Percentiles rank a stretch among this genome's conserved stretches.
Evolutionary conservation across 2,888 invertebrate species (phyloP).

Genomic region (Lysandra coridon): DNA sequence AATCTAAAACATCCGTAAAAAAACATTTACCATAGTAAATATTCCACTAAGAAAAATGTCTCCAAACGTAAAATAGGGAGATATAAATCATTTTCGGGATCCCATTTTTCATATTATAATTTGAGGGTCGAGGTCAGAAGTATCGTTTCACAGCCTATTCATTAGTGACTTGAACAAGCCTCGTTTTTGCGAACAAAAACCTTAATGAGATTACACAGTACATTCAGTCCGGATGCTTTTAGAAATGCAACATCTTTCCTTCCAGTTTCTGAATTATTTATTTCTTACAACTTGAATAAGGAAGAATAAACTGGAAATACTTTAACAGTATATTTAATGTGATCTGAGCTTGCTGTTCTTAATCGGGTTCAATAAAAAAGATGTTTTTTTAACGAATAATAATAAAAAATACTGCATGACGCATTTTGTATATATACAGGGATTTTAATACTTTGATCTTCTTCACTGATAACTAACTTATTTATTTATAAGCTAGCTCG

Average conservation of each 20-base stretch:
- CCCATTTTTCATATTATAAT: constrained; percentile 18
- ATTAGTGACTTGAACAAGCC: not conserved
- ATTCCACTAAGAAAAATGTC: not conserved
- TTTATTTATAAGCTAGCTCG: too few relatives aligned
- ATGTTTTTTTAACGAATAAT: not conserved
- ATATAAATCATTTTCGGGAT: not conserved
- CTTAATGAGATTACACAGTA: constrained; percentile 22
- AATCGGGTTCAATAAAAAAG: not conserved
- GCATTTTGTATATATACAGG: too few relatives aligned
- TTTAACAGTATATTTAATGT: not conserved
- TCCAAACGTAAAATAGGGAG: not conserved
- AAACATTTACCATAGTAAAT: not conserved
- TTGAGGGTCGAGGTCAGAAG: not conserved
- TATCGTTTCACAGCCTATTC: not conserved
- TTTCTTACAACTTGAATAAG: not conserved
- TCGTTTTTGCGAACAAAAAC: constrained; percentile 7
- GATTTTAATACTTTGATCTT: too few relatives aligned
- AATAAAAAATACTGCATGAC: too few relatives aligned
- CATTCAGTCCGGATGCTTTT: constrained; percentile 22
- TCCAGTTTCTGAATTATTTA: not conserved
- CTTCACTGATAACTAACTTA: too few relatives aligned
- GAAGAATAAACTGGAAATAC: not conserved
- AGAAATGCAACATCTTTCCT: constrained; percentile 8
- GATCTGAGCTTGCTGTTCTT: not conserved
- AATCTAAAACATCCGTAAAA: not conserved